Base-by-base conservation (phyloP, 2,888 invertebrate species). In the Tromatobia lineatoria region DNA sequence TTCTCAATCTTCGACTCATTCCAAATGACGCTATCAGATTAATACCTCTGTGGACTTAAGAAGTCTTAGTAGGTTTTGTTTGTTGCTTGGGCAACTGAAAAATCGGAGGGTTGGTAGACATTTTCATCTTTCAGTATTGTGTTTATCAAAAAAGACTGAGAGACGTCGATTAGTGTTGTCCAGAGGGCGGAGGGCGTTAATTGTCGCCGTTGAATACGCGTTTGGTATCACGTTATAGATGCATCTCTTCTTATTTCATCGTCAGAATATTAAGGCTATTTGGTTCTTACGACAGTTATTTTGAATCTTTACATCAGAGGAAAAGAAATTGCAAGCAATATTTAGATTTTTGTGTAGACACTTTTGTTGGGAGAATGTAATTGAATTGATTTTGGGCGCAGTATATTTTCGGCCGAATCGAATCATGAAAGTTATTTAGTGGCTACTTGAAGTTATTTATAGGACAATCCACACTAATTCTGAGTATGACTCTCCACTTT, bases 21-120 rank as follows among this genome's bases (percentile, higher is more conserved):
- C 88, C 87, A 87, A 73, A 84, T 77, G 87, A 80, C 84, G 86
- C 85, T 88, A 87, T 85, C 86, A 88, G 86, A 87, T 88, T 87
- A 87, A 89, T 89, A 88, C 88, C 89, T 89, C 64, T 67, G 71
- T 82, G 66, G 77, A 11, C 42, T 15, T 71, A 82, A 64, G 69
- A 71, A 73, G 77, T 77, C 71, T 74, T 47, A 45, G 64, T 70
- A 82, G 82, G 77, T 71, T 69, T 82, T 77, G 57, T 75, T 80
- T 71, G 66, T 71, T 82, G 64, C 64, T 57, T 71, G 76, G 76
- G 70, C 54, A 42, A 81, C 34, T 64, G 59, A 76, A 45, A 64
- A 74, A 61, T 61, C 29, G 74, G 29, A 50, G 34, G 74, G 61
- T 59, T 61, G 15, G 25, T 15, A 71, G 23, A 57, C 23, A 20